Base-by-base conservation (phyloP, 2,888 invertebrate species). In the Archips crataeganus region DNA sequence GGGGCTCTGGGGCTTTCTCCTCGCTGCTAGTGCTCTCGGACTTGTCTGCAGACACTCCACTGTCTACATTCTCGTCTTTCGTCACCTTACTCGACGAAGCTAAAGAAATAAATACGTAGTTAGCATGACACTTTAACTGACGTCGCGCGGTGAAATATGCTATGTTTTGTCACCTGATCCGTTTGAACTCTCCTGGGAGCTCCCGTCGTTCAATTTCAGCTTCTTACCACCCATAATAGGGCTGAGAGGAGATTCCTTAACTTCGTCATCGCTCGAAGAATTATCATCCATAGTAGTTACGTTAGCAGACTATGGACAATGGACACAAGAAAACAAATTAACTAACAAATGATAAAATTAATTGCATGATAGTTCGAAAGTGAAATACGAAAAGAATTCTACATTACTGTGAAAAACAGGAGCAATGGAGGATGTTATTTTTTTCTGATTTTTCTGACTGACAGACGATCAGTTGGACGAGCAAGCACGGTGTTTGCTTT, bases 11-110 rank as follows among this genome's bases (percentile, higher is more conserved):
- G 4, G 78, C 84, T 5, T 82, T 88, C 67, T 91, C 92, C 11
- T 94, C 93, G 69, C 92, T 94, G 76, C 90, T 91, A 0, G 91
- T 91, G 76, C 92, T 93, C 78, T 93, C 94, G n/a, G 93, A 93
- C 76, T 93, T 94, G 77, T 94, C 94, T 3, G 90, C 92, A 5
- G 91, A 92, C 36, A 94, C 86, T 6, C 94, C 94, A 79, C 94
- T 94, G 71, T 94, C 94, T 34, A 86, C 88, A 84, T 92, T 94
- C 69, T 93, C 94, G 75, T 93, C 90, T 73, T 85, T 84, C 54
- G 83, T 78, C 39, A 49, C 70, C 79, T 85, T 87, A 79, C 81
- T 87, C 72, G 82, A 78, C 47, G 86, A 81, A 66, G 77, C 85
- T 83, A 73, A 81, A 79, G 80, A 77, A 78, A 82, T 73, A 75